These are phyloP conservation scores for Carcharodon carcharias DNA, from an alignment of 2,797 vertebrate species.

Conservation along the genomic window DNA sequence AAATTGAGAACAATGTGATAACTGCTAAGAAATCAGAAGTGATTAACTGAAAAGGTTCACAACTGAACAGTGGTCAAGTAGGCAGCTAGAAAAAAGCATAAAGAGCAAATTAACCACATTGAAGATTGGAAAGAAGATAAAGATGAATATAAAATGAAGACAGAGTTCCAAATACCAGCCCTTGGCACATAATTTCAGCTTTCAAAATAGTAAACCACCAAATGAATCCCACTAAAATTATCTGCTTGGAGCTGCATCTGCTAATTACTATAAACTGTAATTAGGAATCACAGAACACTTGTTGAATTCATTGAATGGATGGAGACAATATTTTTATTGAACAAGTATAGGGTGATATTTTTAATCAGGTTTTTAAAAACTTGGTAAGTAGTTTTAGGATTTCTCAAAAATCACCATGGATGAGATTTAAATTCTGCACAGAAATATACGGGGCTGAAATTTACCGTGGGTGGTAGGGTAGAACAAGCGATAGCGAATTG, in stretches of 20 bases:
- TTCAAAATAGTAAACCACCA: not conserved
- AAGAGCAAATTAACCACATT: not conserved
- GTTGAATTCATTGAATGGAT: slow-evolving; percentile 23
- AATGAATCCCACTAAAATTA: not conserved
- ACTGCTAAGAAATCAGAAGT: not conserved
- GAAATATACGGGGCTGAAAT: not conserved
- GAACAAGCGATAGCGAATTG: not conserved
- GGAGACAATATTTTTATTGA: not conserved
- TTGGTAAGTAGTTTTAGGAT: not conserved
- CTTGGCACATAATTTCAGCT: not conserved
- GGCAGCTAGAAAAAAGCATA: not conserved
- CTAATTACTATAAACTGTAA: slow-evolving; percentile 3
- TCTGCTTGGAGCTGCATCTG: not conserved
- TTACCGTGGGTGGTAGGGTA: not conserved
- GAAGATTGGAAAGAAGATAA: not conserved
- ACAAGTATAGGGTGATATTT: not conserved
- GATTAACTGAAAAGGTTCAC: not conserved
- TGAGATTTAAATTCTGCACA: slow-evolving; percentile 7
- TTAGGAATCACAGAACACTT: not conserved
- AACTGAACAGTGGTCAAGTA: not conserved
- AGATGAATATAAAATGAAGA: not conserved
- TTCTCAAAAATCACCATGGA: not conserved
- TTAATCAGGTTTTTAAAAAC: not conserved
- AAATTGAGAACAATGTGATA: not conserved
- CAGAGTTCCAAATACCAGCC: not conserved